Percentiles rank a stretch among this genome's conserved stretches.
These are phyloP conservation scores for Nowickia ferox DNA, from an alignment of 2,888 invertebrate genomes.

Conservation along the genomic window DNA sequence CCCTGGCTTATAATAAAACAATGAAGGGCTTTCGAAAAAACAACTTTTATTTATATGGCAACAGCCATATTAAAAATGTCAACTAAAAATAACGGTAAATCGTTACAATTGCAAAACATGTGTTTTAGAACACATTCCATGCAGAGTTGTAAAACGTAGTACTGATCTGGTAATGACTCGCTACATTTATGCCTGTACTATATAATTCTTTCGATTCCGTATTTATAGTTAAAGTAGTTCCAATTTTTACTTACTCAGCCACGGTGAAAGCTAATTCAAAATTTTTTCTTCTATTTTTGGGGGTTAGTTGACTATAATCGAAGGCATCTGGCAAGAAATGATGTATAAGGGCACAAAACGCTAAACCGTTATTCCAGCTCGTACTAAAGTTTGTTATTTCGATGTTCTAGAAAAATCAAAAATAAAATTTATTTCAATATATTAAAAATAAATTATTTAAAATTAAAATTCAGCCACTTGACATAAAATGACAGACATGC, in stretches of 20 bases:
- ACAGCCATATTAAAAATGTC: too few species aligned
- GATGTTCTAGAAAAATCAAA: constrained; percentile 89
- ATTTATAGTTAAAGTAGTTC: not conserved
- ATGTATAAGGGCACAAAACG: constrained; percentile 99
- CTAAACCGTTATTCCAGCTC: constrained; percentile 99
- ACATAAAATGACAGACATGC: constrained; percentile 36
- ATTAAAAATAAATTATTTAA: not conserved
- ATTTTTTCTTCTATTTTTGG: constrained; percentile 95
- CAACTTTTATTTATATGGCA: too few species aligned
- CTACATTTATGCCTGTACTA: too few species aligned
- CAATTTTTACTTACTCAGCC: constrained; percentile 94
- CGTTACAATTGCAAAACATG: too few species aligned
- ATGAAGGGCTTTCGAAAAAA: too few species aligned
- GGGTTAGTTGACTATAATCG: constrained; percentile 94
- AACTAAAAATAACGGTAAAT: too few species aligned
- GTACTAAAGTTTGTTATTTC: constrained; percentile 99
- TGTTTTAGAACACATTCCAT: too few species aligned
- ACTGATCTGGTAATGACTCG: too few species aligned
- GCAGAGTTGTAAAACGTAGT: too few species aligned
- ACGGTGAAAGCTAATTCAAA: constrained; percentile 98
- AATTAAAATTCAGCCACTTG: not conserved
- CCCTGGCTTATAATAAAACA: too few species aligned
- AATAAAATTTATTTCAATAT: constrained; percentile 1
- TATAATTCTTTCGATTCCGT: too few species aligned
- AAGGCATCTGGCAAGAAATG: constrained; percentile 99